Evolutionary conservation across 2,797 vertebrate species (phyloP).

Genomic region (Cuculus canorus): DNA sequence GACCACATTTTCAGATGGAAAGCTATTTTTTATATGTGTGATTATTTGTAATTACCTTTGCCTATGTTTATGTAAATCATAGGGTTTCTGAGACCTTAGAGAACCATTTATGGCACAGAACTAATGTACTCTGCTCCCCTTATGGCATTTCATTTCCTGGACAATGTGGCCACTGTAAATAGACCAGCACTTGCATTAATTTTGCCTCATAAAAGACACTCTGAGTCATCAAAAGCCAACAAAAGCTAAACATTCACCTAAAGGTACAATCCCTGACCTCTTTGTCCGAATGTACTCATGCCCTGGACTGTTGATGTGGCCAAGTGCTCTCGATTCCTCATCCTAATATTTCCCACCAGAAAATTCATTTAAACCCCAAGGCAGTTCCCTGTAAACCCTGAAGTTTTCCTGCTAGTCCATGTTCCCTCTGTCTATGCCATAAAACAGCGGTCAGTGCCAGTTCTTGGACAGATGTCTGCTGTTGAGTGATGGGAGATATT

Average conservation of each 20-base stretch:
- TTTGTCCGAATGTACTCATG: neutral
- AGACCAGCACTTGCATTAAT: constrained; percentile 1
- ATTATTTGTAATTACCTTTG: neutral
- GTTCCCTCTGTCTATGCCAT: neutral
- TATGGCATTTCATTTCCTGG: constrained; percentile 26
- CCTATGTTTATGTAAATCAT: neutral
- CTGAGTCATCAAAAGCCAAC: constrained; percentile 7
- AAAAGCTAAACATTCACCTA: neutral
- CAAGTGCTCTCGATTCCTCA: neutral
- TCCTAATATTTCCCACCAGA: neutral
- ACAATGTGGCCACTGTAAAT: neutral
- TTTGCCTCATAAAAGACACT: neutral
- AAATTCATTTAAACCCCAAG: neutral
- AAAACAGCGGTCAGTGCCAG: neutral
- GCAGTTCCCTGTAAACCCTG: neutral
- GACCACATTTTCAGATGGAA: neutral
- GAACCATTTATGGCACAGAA: neutral
- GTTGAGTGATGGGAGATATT: neutral
- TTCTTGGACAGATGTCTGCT: neutral
- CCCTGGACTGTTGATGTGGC: neutral
- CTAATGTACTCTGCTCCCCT: constrained; percentile 19
- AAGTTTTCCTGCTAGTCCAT: neutral
- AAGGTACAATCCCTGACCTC: neutral
- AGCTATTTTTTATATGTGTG: neutral
- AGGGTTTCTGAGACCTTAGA: neutral